Percentiles rank a stretch among this genome's conserved stretches.
Conservation (phyloP, 2,113 vertebrate species). For the Grantiella picta region DNA sequence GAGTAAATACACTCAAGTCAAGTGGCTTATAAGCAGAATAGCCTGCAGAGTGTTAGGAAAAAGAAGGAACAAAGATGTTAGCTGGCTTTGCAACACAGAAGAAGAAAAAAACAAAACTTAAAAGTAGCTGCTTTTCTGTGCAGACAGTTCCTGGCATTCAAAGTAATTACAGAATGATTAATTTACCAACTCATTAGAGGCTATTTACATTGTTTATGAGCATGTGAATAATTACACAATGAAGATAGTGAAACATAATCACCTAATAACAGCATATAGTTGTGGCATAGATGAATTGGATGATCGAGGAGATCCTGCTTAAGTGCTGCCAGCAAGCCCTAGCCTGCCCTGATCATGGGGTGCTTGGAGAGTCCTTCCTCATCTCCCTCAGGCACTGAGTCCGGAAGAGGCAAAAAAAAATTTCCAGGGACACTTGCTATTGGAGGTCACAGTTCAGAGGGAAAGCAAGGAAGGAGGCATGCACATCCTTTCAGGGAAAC, state of each 20-base stretch:
- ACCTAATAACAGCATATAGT: conserved; percentile 17
- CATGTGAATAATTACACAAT: conserved; percentile 56
- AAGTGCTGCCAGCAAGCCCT: conserved; percentile 2
- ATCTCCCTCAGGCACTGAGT: neutral
- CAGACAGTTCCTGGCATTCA: neutral
- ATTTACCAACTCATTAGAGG: conserved; percentile 19
- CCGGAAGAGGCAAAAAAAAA: neutral
- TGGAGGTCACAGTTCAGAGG: neutral
- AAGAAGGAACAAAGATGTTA: neutral
- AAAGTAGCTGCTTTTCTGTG: neutral
- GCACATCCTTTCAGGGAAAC: neutral
- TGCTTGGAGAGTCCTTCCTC: neutral
- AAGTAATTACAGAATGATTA: conserved; percentile 26
- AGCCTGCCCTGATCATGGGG: neutral
- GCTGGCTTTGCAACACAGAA: neutral
- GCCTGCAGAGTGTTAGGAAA: neutral
- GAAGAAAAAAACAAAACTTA: neutral
- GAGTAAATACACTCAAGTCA: neutral
- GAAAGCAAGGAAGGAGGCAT: neutral
- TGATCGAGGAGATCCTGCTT: neutral
- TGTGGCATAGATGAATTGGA: neutral
- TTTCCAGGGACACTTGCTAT: neutral
- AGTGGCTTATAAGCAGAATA: neutral
- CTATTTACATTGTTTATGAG: conserved; percentile 46
- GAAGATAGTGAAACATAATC: conserved; percentile 46